Evolutionary conservation across 2,888 invertebrate species (phyloP).

Genomic region (Eudemis profundana): DNA sequence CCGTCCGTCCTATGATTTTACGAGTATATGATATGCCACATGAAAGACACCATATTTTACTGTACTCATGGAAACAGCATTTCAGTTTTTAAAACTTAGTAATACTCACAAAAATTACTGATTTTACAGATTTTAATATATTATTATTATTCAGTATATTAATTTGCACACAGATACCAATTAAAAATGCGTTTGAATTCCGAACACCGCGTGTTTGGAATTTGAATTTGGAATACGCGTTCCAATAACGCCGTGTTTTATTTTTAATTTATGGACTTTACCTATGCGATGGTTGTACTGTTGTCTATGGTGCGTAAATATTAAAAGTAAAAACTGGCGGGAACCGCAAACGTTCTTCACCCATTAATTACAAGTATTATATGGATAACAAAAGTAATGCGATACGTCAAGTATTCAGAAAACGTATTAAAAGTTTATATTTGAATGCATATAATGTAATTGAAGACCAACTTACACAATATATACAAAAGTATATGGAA

Average conservation of each 20-base stretch:
- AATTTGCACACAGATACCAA: no score
- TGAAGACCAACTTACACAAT: not conserved
- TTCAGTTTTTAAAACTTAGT: no score
- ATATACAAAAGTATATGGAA: conserved; percentile 2
- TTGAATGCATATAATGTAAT: conserved; percentile 6
- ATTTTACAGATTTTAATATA: no score
- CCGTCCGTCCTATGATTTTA: no score
- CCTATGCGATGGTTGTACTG: conserved; percentile 8
- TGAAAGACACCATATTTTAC: no score
- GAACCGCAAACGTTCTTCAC: not conserved
- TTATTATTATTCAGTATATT: no score
- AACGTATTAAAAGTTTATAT: not conserved
- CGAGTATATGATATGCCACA: no score
- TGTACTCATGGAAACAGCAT: no score
- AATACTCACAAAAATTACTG: no score
- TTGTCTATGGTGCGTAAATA: not conserved
- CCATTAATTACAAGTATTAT: not conserved
- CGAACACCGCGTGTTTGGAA: conserved; percentile 1
- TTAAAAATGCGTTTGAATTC: not conserved
- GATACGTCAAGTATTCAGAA: no score
- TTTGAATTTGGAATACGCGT: not conserved
- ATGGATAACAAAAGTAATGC: no score
- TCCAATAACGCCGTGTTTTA: no score
- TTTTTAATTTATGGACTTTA: conserved; percentile 11
- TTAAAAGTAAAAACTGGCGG: conserved; percentile 4